Evolutionary conservation across 2,888 invertebrate genomes (phyloP), one percentile per base, ranked within the genome.

Genomic region (Leucoma salicis): DNA sequence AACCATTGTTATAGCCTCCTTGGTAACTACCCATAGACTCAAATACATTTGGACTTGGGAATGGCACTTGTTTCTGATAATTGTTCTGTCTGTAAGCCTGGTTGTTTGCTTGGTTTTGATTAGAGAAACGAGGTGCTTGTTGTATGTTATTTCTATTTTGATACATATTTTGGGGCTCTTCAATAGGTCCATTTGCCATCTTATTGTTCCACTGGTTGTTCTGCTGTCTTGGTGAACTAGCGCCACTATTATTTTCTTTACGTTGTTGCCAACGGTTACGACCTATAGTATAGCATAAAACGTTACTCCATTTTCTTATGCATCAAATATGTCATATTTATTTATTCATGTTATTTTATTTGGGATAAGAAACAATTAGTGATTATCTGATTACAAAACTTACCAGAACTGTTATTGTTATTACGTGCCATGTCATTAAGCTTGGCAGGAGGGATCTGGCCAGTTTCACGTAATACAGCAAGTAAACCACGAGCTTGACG

Each of bases 401-500:
- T 61, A 87, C 88, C 86, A 34, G 86, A 90, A 57, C 76, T 91
- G 53, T 72, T 91, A 60, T 82, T 91, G 63, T 75, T 65, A 91
- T 91, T 68, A 78, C 90, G 66, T 79, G 94, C 95, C 84, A 97
- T 87, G 55, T 96, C 96, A 33, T 91, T 84, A n/a, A 98, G 88
- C 65, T 94, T 94, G 0, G 94, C 93, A 42, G 96, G 95, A 11
- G 97, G 94, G 24, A 91, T 92, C 75, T 99, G 99, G 1, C 97
- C 96, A 16, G 99, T 98, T 82, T 99, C 99, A 58, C 95, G 94
- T 32, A 99, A 87, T 2, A 99, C 97, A 15, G 96, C 94, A 39
- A 99, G 94, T 52, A 99, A 86, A 68, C 98, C 98, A 54, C 95
- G 95, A 0, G 98, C 97, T 78, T 99, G 98, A 47, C 97, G 94